phyloP scores from a whole-genome alignment of 2,888 invertebrate species.

The Oxyteleia sp. region DNA sequence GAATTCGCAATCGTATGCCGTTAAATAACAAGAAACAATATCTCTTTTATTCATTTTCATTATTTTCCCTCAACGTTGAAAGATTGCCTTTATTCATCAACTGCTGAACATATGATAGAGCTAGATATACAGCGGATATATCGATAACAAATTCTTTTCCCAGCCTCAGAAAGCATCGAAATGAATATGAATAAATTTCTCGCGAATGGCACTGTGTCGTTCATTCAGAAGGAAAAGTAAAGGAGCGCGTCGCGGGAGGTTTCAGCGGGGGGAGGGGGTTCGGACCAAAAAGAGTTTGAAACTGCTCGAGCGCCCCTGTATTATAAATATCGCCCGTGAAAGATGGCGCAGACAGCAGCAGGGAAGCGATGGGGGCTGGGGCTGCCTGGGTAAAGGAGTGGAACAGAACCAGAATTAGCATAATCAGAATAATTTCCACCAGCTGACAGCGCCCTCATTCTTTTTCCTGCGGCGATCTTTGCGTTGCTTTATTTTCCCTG shows the following conservation, averaged over 20 bases:
- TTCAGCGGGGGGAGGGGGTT: constrained; percentile 72
- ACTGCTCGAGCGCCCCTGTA: constrained; percentile 87
- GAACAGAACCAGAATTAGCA: constrained; percentile 90
- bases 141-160: constrained; percentile 46
- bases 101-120: constrained; percentile 5
- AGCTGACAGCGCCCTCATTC: constrained; percentile 90
- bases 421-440: constrained; percentile 90
- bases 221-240: constrained; percentile 74
- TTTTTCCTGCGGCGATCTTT: constrained; percentile 88
- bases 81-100: background rate
- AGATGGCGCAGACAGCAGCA: constrained; percentile 88
- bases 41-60: too few relatives aligned
- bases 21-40: too few relatives aligned
- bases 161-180: constrained; percentile 27
- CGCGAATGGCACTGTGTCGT: constrained; percentile 76
- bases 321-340: constrained; percentile 88
- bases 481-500: constrained; percentile 87
- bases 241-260: constrained; percentile 72
- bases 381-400: constrained; percentile 87
- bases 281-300: constrained; percentile 87
- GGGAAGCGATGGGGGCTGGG: constrained; percentile 83
- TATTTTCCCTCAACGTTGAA: too few relatives aligned
- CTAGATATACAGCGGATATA: constrained; percentile 24
- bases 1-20: too few relatives aligned
- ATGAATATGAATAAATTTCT: constrained; percentile 84